Percentiles rank a stretch among this genome's conserved stretches.
phyloP scores from a whole-genome alignment of 1,140 invertebrate genomes.

The Pogonognathellus flavescens region DNA sequence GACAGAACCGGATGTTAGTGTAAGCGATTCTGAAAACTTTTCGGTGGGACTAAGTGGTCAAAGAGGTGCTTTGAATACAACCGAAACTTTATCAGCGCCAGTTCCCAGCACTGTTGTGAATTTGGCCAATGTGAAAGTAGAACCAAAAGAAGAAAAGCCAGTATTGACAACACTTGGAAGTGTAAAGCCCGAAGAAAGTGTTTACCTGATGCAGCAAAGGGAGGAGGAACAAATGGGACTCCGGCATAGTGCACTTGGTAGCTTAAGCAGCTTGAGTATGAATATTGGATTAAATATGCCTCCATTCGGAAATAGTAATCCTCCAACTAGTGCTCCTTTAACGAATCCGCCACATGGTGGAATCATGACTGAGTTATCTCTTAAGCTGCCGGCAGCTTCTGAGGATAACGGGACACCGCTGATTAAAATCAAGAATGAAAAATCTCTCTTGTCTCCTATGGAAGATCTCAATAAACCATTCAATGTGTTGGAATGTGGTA shows the following conservation, averaged over 20 bases:
- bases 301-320: slow-evolving; percentile 15
- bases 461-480: slow-evolving; percentile 62
- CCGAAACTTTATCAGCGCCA: not conserved
- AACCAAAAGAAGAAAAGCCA: slow-evolving; percentile 9
- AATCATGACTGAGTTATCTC: slow-evolving; percentile 38
- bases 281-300: slow-evolving; percentile 34
- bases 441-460: slow-evolving; percentile 65
- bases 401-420: slow-evolving; percentile 49
- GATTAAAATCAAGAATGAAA: slow-evolving; percentile 66
- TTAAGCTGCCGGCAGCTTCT: slow-evolving; percentile 38
- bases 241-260: slow-evolving; percentile 17
- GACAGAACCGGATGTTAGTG: not conserved
- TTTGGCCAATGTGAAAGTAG: slow-evolving; percentile 16
- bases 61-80: not conserved
- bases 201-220: slow-evolving; percentile 16
- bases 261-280: slow-evolving; percentile 30
- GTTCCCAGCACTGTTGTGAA: slow-evolving; percentile 2
- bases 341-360: slow-evolving; percentile 23
- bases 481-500: slow-evolving; percentile 36
- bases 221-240: slow-evolving; percentile 21
- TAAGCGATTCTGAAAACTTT: no score
- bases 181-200: slow-evolving; percentile 35
- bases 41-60: not conserved
- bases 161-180: slow-evolving; percentile 22
- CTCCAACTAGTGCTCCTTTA: slow-evolving; percentile 11